A percentile compares a stretch with the other conserved stretches of the same genome.
phyloP scores from a whole-genome alignment of 2,797 vertebrate genomes.

The Hipposideros larvatus region DNA sequence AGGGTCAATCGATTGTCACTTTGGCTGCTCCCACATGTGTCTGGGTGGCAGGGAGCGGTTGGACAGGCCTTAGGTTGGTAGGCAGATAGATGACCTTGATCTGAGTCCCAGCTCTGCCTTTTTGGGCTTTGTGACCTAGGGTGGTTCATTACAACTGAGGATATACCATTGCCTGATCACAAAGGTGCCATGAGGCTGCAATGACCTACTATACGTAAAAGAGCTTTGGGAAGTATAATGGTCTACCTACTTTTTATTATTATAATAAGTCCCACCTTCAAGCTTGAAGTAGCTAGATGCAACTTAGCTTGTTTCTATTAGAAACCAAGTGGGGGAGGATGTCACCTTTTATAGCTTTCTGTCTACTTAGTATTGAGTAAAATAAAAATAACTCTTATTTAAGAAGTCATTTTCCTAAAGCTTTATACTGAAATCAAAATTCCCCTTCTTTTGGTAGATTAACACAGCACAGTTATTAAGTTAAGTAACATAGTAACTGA shows the following conservation, averaged over 20 bases:
- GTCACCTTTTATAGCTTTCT: not conserved
- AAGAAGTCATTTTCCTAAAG: conserved; percentile 48
- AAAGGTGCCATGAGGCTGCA: not conserved
- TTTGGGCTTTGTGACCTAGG: not conserved
- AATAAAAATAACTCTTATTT: conserved; percentile 48
- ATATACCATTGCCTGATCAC: not conserved
- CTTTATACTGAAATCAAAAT: conserved; percentile 47
- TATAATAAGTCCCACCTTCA: conserved; percentile 25
- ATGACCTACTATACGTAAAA: not conserved
- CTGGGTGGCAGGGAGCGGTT: not conserved
- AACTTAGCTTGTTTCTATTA: not conserved
- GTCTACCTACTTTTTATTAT: conserved; percentile 8
- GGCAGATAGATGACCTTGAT: not conserved
- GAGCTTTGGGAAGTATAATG: not conserved
- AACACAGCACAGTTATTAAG: not conserved
- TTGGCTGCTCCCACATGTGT: not conserved
- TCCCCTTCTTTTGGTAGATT: not conserved
- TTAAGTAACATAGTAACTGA: not conserved
- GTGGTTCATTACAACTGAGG: not conserved
- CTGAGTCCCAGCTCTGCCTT: not conserved
- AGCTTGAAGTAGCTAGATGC: not conserved
- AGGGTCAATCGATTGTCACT: not conserved
- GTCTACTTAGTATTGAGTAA: conserved; percentile 53
- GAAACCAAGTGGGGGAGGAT: not conserved
- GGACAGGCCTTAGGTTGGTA: not conserved